Conservation (phyloP, 2,888 invertebrate genomes). For the Ectemnius continuus region DNA sequence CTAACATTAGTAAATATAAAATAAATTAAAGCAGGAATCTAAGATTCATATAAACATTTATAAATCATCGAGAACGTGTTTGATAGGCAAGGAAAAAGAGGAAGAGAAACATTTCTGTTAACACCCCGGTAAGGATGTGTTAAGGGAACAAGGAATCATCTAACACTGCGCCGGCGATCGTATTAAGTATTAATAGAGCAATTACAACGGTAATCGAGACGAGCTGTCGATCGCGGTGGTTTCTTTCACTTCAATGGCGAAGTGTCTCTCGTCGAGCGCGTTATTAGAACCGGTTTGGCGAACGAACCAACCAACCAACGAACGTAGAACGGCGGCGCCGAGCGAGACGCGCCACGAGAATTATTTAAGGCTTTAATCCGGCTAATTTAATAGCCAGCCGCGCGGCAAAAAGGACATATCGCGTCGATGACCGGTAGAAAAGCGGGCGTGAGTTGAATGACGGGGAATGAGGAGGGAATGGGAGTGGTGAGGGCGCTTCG, state of each 20-base stretch:
- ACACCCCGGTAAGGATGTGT: no score
- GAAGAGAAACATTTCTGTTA: no score
- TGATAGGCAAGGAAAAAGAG: no score
- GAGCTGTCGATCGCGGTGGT: slow-evolving; percentile 23
- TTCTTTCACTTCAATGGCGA: slow-evolving; percentile 24
- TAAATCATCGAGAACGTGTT: no score
- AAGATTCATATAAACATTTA: no score
- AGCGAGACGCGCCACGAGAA: slow-evolving; percentile 53
- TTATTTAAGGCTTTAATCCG: slow-evolving; percentile 62
- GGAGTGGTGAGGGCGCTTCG: background rate
- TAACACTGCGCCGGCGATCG: no score
- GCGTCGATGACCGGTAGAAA: slow-evolving; percentile 14
- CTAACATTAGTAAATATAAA: no score
- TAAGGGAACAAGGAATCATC: no score
- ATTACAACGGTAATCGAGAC: slow-evolving; percentile 11
- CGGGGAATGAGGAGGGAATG: slow-evolving; percentile 6
- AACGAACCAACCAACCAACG: no score
- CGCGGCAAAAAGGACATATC: slow-evolving; percentile 28
- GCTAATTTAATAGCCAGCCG: slow-evolving; percentile 61
- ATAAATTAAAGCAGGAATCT: no score
- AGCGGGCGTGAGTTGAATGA: slow-evolving; percentile 23
- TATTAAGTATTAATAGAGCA: background rate
- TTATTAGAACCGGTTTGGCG: slow-evolving; percentile 54
- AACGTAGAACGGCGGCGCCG: no score
- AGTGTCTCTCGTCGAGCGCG: slow-evolving; percentile 34